phyloP scores from a whole-genome alignment of 1,140 invertebrate genomes.

The Drosophila lacertosa region DNA sequence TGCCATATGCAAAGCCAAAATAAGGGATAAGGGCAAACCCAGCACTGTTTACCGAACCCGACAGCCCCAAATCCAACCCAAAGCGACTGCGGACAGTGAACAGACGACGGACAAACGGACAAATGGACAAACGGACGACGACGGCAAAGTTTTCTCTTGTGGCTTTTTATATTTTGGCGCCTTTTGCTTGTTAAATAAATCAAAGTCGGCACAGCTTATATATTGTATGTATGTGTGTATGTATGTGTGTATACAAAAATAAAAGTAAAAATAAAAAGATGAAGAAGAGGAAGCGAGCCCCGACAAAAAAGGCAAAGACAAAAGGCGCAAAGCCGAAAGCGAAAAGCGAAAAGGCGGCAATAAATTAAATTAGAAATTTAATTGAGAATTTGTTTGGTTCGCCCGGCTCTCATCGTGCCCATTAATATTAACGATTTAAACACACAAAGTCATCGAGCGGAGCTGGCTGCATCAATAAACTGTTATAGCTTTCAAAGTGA shows the following conservation, averaged over 20 bases:
- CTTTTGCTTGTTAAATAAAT: slow-evolving; percentile 69
- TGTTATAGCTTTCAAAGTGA: not conserved
- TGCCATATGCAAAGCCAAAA: slow-evolving; percentile 75
- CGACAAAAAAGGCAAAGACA: slow-evolving; percentile 23
- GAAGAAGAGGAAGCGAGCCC: slow-evolving; percentile 7
- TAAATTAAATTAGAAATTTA: slow-evolving; percentile 76
- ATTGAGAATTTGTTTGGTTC: slow-evolving; percentile 61
- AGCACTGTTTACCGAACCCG: not conserved
- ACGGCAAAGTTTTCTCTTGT: slow-evolving; percentile 63
- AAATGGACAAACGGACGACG: slow-evolving; percentile 8
- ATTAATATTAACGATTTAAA: slow-evolving; percentile 24
- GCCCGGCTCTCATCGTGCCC: not conserved
- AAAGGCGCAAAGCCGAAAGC: slow-evolving; percentile 35
- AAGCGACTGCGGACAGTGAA: slow-evolving; percentile 19
- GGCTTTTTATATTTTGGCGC: slow-evolving; percentile 50
- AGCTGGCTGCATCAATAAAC: not conserved
- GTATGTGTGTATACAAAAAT: not conserved
- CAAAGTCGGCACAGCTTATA: slow-evolving; percentile 48
- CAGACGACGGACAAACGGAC: not conserved
- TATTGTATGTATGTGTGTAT: too few relatives aligned
- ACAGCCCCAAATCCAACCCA: slow-evolving; percentile 10
- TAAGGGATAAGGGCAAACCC: slow-evolving; percentile 39
- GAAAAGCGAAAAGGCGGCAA: slow-evolving; percentile 52
- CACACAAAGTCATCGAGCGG: not conserved
- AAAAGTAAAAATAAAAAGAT: slow-evolving; percentile 19